Percentiles rank a stretch among this genome's conserved stretches.
These are phyloP conservation scores for Cheirogaleus medius DNA, from an alignment of 2,113 vertebrate genomes.

Conservation along the genomic window DNA sequence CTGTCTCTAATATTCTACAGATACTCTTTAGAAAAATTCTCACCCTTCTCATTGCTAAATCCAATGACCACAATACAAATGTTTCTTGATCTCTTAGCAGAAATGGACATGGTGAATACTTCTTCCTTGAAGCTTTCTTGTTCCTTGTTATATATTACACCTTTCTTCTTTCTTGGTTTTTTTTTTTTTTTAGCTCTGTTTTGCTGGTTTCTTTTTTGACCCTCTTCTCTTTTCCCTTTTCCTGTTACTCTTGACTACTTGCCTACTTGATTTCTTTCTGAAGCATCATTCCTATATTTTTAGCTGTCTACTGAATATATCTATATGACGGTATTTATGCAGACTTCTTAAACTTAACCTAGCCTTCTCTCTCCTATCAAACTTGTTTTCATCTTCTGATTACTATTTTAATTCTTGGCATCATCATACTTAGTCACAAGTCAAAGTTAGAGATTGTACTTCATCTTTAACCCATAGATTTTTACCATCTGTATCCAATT, in stretches of 20 bases:
- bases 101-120: neutral
- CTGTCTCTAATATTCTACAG: neutral
- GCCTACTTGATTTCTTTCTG: neutral
- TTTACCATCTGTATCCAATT: neutral
- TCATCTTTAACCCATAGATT: neutral
- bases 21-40: neutral
- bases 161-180: neutral
- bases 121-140: neutral
- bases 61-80: neutral
- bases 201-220: neutral
- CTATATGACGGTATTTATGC: neutral
- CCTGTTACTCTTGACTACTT: neutral
- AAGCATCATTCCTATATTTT: neutral
- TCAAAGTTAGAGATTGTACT: neutral
- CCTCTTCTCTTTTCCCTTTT: neutral
- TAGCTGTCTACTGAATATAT: neutral
- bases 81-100: neutral
- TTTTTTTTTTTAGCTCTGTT: neutral
- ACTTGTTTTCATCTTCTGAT: neutral
- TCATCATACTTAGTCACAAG: neutral
- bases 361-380: neutral
- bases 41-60: neutral
- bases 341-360: neutral
- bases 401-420: neutral
- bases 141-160: neutral